Base-by-base conservation (phyloP, 2,113 vertebrate species). In the Syngnathus scovelli region DNA sequence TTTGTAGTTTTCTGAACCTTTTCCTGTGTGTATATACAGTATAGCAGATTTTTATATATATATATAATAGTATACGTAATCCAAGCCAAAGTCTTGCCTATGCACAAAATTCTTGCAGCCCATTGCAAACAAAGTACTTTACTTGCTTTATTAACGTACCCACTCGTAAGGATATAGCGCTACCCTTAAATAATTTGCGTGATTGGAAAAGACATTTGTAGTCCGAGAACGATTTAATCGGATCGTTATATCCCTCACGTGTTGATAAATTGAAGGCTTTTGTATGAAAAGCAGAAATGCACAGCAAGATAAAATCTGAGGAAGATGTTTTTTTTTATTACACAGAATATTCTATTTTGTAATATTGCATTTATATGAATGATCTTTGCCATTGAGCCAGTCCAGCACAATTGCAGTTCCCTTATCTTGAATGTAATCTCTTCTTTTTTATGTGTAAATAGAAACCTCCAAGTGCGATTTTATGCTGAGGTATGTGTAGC, bases 371-470 rank as follows among this genome's bases (percentile, higher is more conserved):
- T n/a, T 16, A 21, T 74, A 48, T 78, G 65, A 58, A 61, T 69
- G 54, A 67, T 70, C 43, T 82, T 83, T 82, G 55, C 71, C 18
- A 76, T 81, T 77, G 84, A 90, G 86, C 87, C 85, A 85, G 80
- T 82, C 51, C 78, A 89, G 84, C 80, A 81, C 79, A 83, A 68
- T 74, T 80, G 73, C 73, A 81, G 85, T 77, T 78, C 84, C 83
- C 82, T 72, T 83, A 78, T 89, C 85, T 89, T 93, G 92, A 94
- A 93, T 93, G 93, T 92, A 91, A 89, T 87, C 74, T 86, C 80
- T 86, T 62, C 79, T 82, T 63, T 69, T 95, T 91, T 96, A 92
- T 92, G 93, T 92, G 92, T 52, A 21, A 52, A 52, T 52, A 78
- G 52, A 85, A 82, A 91, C 87, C 88, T 36, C 83, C 69, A 82